These are phyloP conservation scores for Oxytorus armatus DNA, from an alignment of 2,888 invertebrate genomes.

Conservation along the genomic window DNA sequence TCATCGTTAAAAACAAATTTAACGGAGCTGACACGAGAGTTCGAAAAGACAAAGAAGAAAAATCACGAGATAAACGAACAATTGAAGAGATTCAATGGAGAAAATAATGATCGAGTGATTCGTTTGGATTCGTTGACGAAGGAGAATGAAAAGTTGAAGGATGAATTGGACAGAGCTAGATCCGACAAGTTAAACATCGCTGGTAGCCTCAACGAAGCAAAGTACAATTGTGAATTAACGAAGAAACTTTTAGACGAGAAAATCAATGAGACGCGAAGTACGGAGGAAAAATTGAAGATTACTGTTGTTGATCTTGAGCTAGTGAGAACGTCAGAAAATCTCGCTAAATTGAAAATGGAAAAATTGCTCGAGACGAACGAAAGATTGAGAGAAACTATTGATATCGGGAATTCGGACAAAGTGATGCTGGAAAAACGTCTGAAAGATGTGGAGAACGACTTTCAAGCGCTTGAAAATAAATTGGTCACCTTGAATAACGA, in stretches of 20 bases:
- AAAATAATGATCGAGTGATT: slow-evolving; percentile 61
- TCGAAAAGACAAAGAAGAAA: slow-evolving; percentile 50
- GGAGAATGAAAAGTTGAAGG: slow-evolving; percentile 68
- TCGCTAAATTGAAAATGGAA: slow-evolving; percentile 26
- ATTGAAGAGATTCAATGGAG: slow-evolving; percentile 61
- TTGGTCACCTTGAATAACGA: slow-evolving; percentile 42
- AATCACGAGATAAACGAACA: slow-evolving; percentile 53
- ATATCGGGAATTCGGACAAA: slow-evolving; percentile 34
- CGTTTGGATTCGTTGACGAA: slow-evolving; percentile 64
- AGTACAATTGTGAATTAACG: slow-evolving; percentile 64
- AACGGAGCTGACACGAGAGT: slow-evolving; percentile 48
- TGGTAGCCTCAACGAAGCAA: slow-evolving; percentile 69
- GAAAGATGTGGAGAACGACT: slow-evolving; percentile 57
- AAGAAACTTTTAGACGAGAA: slow-evolving; percentile 45
- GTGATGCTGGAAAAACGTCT: slow-evolving; percentile 44
- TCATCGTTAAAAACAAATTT: slow-evolving; percentile 59
- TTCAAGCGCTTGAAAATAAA: slow-evolving; percentile 42
- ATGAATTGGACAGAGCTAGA: slow-evolving; percentile 68
- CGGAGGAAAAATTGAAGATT: slow-evolving; percentile 47
- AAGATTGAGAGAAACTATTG: slow-evolving; percentile 26
- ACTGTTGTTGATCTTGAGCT: slow-evolving; percentile 42
- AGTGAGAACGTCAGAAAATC: slow-evolving; percentile 45
- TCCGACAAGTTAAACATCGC: slow-evolving; percentile 68
- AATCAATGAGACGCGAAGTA: slow-evolving; percentile 32
- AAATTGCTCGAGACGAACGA: slow-evolving; percentile 27